Conservation (phyloP, 2,113 vertebrate species). For the Chroicocephalus ridibundus region DNA sequence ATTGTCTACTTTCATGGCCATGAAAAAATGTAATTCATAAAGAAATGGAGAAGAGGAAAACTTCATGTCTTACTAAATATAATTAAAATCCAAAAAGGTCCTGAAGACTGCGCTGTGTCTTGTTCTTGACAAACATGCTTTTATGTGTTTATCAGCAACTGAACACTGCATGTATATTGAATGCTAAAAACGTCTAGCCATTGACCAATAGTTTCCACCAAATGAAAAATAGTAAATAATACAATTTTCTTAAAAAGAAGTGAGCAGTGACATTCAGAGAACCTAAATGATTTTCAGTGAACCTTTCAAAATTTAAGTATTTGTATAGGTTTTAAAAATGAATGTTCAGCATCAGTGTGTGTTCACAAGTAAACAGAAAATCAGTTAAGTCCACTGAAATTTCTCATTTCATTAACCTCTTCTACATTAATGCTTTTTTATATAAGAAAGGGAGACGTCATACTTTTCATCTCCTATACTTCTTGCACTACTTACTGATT, state of each 20-base stretch:
- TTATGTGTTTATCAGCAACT: background rate
- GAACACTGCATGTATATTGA: background rate
- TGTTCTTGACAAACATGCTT: background rate
- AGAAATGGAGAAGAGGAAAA: background rate
- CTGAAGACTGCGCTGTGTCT: background rate
- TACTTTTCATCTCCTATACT: background rate
- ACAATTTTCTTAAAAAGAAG: background rate
- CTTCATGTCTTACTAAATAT: background rate
- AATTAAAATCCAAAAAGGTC: background rate
- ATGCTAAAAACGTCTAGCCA: background rate
- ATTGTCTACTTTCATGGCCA: background rate
- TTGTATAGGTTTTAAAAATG: background rate
- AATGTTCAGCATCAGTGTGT: background rate
- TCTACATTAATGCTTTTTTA: background rate
- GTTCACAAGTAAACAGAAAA: background rate
- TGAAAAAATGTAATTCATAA: background rate
- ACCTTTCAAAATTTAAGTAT: background rate
- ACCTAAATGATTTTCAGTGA: background rate
- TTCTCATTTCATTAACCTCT: background rate
- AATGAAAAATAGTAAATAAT: background rate
- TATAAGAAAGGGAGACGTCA: background rate
- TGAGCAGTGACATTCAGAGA: background rate
- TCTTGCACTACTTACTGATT: background rate
- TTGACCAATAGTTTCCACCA: background rate
- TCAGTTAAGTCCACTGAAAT: background rate